A percentile compares a stretch with the other conserved stretches of the same genome.
Evolutionary conservation across 2,888 invertebrate species (phyloP).

Genomic region (Zootermopsis nevadensis): DNA sequence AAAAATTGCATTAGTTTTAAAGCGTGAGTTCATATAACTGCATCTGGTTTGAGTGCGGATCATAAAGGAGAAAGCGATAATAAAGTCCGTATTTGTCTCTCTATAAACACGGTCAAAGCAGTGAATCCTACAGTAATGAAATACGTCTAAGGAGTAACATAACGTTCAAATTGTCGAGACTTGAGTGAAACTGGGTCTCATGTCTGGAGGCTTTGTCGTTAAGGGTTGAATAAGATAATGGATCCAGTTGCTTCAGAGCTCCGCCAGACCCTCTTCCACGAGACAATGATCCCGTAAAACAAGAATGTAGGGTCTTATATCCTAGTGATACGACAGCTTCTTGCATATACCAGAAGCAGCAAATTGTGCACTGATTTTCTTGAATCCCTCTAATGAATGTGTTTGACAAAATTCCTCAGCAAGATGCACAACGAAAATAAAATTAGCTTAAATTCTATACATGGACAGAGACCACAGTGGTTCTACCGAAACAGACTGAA

Average conservation of each 20-base stretch:
- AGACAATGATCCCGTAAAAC: neutral
- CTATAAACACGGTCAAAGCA: neutral
- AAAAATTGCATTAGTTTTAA: neutral
- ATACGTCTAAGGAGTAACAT: neutral
- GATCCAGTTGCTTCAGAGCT: neutral
- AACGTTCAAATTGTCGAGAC: neutral
- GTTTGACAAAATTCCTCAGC: neutral
- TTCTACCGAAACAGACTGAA: too few species aligned
- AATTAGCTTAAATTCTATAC: neutral
- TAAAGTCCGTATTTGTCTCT: neutral
- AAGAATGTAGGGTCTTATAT: neutral
- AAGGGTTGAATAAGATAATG: constrained; percentile 6
- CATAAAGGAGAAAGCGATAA: neutral
- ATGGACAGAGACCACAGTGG: neutral
- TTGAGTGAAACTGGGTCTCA: neutral
- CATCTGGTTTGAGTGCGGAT: neutral
- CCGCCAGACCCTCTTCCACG: neutral
- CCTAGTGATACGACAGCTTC: neutral
- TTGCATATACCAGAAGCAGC: neutral
- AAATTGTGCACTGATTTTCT: neutral
- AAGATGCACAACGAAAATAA: neutral
- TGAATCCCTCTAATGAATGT: neutral
- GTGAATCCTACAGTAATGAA: neutral
- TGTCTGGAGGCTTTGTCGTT: neutral
- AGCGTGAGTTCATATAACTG: neutral